phyloP scores from a whole-genome alignment of 2,797 vertebrate genomes.

The Astyanax mexicanus region DNA sequence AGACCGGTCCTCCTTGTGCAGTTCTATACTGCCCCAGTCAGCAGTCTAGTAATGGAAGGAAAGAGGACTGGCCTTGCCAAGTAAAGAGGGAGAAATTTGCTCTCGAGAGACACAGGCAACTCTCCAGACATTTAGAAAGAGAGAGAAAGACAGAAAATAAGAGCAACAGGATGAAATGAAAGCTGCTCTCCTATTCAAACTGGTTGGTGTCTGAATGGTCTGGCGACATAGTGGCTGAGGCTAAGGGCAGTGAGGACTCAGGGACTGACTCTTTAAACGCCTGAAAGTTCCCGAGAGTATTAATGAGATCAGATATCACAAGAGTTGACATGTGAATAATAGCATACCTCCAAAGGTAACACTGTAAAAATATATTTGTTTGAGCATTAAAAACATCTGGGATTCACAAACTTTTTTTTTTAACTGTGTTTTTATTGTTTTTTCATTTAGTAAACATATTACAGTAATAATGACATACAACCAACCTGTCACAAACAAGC shows the following conservation, averaged over 20 bases:
- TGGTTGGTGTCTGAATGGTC: conserved; percentile 10
- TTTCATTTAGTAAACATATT: no score
- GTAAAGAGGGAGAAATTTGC: conserved; percentile 21
- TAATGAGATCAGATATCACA: not conserved
- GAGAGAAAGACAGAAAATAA: conserved; percentile 26
- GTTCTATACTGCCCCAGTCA: conserved; percentile 42
- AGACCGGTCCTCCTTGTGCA: conserved; percentile 32
- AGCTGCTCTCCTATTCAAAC: not conserved
- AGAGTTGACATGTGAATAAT: not conserved
- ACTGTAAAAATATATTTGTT: no score
- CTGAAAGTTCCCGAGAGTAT: not conserved
- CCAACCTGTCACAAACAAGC: no score
- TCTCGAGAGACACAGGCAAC: conserved; percentile 42
- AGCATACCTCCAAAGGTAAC: no score
- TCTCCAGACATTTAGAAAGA: conserved; percentile 45
- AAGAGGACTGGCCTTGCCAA: conserved; percentile 34
- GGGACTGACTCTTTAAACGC: not conserved
- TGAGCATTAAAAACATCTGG: no score
- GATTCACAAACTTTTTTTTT: no score
- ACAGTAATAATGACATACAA: no score
- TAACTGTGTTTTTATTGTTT: no score
- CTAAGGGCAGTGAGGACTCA: not conserved
- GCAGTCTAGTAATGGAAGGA: conserved; percentile 45
- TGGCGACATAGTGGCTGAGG: not conserved
- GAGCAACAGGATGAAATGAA: conserved; percentile 26